phyloP scores from a whole-genome alignment of 2,888 invertebrate genomes.

The Drosophila nr. medialis region DNA sequence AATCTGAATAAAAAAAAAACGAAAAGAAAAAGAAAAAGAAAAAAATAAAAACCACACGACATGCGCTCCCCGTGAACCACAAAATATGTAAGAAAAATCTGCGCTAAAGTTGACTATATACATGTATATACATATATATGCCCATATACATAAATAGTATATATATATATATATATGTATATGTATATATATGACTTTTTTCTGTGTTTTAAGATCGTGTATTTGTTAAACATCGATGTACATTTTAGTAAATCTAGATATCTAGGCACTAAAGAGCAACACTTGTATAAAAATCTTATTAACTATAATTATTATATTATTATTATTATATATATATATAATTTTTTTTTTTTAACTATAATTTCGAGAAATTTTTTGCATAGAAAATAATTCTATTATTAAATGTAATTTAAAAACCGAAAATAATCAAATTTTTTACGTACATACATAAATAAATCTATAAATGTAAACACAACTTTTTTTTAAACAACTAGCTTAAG shows the following conservation, averaged over 20 bases:
- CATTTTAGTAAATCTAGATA: constrained; percentile 70
- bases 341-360: constrained; percentile 43
- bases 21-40: constrained; percentile 8
- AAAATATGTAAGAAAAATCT: constrained; percentile 54
- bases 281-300: constrained; percentile 63
- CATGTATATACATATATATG: constrained; percentile 16
- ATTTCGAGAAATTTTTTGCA: constrained; percentile 60
- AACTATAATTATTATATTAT: constrained; percentile 43
- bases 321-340: constrained; percentile 33
- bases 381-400: constrained; percentile 70
- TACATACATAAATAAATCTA: constrained; percentile 72
- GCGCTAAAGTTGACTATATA: constrained; percentile 56
- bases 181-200: constrained; percentile 25
- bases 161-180: constrained; percentile 25
- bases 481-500: constrained; percentile 58
- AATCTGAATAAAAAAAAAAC: constrained; percentile 22
- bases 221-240: constrained; percentile 73
- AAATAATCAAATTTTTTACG: constrained; percentile 79
- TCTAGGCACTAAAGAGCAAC: constrained; percentile 67
- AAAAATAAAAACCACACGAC: constrained; percentile 30
- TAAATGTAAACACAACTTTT: constrained; percentile 74
- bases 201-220: constrained; percentile 53
- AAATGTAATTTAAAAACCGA: constrained; percentile 69
- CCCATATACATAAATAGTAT: constrained; percentile 21
- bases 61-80: constrained; percentile 42